Evolutionary conservation across 2,113 vertebrate species (phyloP), one percentile per base, ranked within the genome.

Genomic region (Pampusana beccarii): DNA sequence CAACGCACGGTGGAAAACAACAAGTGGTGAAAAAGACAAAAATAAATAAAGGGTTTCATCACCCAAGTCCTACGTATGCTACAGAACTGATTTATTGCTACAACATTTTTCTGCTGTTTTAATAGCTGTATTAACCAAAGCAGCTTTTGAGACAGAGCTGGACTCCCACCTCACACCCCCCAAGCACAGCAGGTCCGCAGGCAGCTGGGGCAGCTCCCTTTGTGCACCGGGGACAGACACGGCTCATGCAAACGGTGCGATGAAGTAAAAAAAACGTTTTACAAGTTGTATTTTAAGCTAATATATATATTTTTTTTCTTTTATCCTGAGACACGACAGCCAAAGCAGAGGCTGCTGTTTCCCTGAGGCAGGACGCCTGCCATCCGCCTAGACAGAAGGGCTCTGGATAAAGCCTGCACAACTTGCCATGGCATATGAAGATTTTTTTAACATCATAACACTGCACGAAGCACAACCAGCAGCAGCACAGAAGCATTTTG

Each of bases 111-210:
- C 36, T 77, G 26, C 24, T 83, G 11, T 33, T 67, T 58, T 31
- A 73, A 48, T 36, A 38, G 44, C 34, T 67, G 24, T 19, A 54
- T 57, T 69, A 69, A 50, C 7, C 42, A 50, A 89, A 91, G 23
- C 25, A 21, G 12, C 16, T 72, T 61, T 1, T 61, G 62, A 72
- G n/a, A 3, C 16, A 74, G n/a, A 75, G 70, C 13, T 19, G 40
- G 65, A 28, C 36, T 58, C 33, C 54, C 16, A 17, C 40, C 46
- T n/a, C 25, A 8, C 0, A 0, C 5, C 40, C 19, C 48, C 25
- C 60, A 31, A 46, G 16, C 7, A 4, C 44, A 17, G 44, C 18
- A 46, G 17, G 44, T 46, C 44, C 18, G 18, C 8, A 3, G 50
- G 72, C 33, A 79, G 72, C 80, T 21, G 6, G 6, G 36, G 15